These are phyloP conservation scores for Anguilla obscura DNA, from an alignment of 2,797 vertebrate genomes.

Conservation along the genomic window DNA sequence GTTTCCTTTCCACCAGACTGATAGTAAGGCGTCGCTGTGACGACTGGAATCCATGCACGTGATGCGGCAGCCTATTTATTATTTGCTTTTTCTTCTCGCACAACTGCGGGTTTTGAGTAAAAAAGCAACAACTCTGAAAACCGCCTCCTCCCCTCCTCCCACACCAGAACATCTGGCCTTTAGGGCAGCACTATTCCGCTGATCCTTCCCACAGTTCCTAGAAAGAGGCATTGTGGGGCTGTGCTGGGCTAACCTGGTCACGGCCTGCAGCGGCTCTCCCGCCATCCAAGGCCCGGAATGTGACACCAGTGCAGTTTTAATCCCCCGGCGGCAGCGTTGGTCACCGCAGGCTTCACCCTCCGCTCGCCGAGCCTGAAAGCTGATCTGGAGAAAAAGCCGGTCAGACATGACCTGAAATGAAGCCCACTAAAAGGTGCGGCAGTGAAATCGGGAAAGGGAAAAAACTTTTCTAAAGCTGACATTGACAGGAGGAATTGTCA, in stretches of 20 bases:
- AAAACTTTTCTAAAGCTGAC: neutral
- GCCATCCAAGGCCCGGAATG: conserved; percentile 24
- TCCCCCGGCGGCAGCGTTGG: conserved; percentile 18
- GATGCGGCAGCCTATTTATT: neutral
- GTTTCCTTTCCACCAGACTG: neutral
- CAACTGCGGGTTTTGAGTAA: neutral
- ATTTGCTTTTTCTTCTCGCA: neutral
- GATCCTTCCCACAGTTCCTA: too few relatives aligned
- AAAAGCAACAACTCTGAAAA: neutral
- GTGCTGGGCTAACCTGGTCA: conserved; percentile 39
- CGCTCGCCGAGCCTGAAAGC: conserved; percentile 35
- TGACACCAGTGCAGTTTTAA: conserved; percentile 54
- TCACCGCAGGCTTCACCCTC: conserved; percentile 30
- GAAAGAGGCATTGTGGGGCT: conserved; percentile 30
- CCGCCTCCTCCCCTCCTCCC: neutral
- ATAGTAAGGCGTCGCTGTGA: neutral
- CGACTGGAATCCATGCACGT: neutral
- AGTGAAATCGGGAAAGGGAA: conserved; percentile 4
- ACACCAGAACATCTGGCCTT: neutral
- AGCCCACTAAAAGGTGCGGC: neutral
- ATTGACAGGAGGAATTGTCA: neutral
- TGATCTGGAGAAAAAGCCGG: conserved; percentile 1
- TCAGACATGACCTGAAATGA: conserved; percentile 66
- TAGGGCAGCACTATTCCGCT: neutral
- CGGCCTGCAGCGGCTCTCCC: conserved; percentile 43